Conservation (phyloP, 1,140 invertebrate species). For the Trichoplusia ni region DNA sequence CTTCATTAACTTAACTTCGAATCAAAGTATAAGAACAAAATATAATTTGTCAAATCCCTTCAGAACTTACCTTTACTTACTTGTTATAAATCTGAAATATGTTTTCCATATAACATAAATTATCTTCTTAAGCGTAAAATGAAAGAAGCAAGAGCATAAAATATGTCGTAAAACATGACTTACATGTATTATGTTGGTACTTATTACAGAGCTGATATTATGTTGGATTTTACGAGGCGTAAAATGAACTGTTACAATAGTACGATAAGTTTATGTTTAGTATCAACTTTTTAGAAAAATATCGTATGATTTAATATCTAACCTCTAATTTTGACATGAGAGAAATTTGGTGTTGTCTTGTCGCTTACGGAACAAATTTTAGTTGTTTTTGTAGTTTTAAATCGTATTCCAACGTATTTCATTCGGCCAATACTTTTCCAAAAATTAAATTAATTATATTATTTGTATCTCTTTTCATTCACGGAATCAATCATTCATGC, state of each 20-base stretch:
- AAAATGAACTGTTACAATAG: conserved; percentile 49
- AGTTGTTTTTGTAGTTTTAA: no score
- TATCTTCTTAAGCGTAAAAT: conserved; percentile 42
- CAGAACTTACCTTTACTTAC: conserved; percentile 16
- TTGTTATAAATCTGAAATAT: conserved; percentile 29
- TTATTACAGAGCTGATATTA: conserved; percentile 48
- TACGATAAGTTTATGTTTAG: no score
- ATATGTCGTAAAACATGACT: conserved; percentile 55
- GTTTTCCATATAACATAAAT: conserved; percentile 35
- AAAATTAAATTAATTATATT: no score
- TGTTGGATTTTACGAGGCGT: conserved; percentile 57
- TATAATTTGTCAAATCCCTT: conserved; percentile 28
- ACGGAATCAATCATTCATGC: no score
- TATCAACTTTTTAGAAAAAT: no score
- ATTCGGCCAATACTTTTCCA: no score
- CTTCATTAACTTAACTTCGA: conserved; percentile 1
- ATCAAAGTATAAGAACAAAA: conserved; percentile 9
- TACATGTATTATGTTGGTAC: conserved; percentile 43
- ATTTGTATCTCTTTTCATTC: no score
- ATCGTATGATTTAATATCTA: no score
- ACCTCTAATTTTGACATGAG: no score
- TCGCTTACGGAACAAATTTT: no score
- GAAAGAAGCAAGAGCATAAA: conserved; percentile 48
- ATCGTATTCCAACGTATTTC: no score
- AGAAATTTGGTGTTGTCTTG: no score